These are phyloP conservation scores for Polymixis lichenea DNA, from an alignment of 2,888 invertebrate genomes.

Conservation along the genomic window DNA sequence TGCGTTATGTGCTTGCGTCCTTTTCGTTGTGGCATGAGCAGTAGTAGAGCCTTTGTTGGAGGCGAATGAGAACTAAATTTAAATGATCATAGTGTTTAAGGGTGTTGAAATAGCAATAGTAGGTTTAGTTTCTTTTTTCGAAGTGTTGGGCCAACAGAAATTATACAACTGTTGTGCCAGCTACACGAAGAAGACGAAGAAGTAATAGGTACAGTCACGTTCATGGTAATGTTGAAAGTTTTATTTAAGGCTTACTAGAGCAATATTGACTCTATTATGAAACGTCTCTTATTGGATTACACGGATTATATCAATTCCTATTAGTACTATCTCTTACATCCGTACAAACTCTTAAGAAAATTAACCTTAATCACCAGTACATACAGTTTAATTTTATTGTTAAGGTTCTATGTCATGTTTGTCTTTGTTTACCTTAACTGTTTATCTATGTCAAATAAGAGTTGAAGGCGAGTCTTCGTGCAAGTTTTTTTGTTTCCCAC, in stretches of 20 bases:
- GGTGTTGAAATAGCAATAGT: not conserved
- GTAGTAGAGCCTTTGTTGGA: no score
- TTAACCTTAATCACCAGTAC: not conserved
- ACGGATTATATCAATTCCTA: slow-evolving; percentile 21
- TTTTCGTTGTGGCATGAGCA: not conserved
- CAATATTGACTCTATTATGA: slow-evolving; percentile 18
- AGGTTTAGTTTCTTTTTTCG: no score
- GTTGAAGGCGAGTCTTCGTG: not conserved
- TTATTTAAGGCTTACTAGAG: slow-evolving; percentile 6
- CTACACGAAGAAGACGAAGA: not conserved
- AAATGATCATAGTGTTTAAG: not conserved
- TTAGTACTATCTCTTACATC: not conserved
- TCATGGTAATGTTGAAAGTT: not conserved
- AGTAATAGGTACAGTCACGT: not conserved
- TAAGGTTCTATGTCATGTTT: not conserved
- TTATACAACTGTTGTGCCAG: no score
- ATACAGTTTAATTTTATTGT: slow-evolving; percentile 4
- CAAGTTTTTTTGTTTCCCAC: slow-evolving; percentile 8
- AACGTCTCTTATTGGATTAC: not conserved
- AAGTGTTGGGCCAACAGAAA: no score
- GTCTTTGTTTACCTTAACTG: not conserved
- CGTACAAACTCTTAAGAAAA: not conserved
- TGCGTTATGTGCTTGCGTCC: not conserved
- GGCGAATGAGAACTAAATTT: not conserved
- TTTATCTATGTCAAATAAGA: slow-evolving; percentile 8